Evolutionary conservation across 1,140 invertebrate species (phyloP), one percentile per base, ranked within the genome.

Genomic region (Lepidotrigona ventralis): DNA sequence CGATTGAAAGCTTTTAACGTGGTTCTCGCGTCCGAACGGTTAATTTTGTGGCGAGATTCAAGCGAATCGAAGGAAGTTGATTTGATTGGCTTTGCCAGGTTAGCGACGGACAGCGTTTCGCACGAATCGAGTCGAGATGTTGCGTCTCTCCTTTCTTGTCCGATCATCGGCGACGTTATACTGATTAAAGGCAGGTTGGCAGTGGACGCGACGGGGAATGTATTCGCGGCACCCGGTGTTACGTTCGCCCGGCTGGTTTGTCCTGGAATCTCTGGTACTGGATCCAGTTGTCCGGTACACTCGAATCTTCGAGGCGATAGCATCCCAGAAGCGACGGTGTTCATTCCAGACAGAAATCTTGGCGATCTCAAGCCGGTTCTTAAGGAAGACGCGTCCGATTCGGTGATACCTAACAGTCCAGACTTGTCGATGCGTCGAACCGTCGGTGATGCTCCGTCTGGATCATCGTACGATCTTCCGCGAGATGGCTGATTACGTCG

Each of bases 251-350:
- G 88, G 0, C 64, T 9, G 46, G 53, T 5, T 79, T 93, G 92
- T 68, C 94, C 92, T 3, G 91, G 91, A 0, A 92, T 77, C 77
- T 94, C 93, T 1, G 92, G 93, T 11, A 93, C 93, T 0, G 90
- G 91, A 53, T 93, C 93, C 26, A 93, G 85, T 0, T 92, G 86
- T 0, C 90, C 91, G 12, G 90, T 78, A 12, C 92, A 88, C 69
- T 93, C 92, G 72, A 91, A 73, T 6, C 92, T 85, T 29, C 92
- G 73, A 1, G 91, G 88, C 12, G 87, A 87, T 8, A 88, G 78
- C 0, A 66, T 64, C 8, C 88, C 89, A 17, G 77, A 68, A 3
- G 75, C 56, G 3, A 81, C 58, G n/a, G 63, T 77, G 54, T 91
- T 90, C 23, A 85, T 79, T 5, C 81, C 86, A 0, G 88, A 76